A percentile compares a stretch with the other conserved stretches of the same genome.
Evolutionary conservation across 1,140 invertebrate species (phyloP).

Genomic region (Hypsibius dujardini): DNA sequence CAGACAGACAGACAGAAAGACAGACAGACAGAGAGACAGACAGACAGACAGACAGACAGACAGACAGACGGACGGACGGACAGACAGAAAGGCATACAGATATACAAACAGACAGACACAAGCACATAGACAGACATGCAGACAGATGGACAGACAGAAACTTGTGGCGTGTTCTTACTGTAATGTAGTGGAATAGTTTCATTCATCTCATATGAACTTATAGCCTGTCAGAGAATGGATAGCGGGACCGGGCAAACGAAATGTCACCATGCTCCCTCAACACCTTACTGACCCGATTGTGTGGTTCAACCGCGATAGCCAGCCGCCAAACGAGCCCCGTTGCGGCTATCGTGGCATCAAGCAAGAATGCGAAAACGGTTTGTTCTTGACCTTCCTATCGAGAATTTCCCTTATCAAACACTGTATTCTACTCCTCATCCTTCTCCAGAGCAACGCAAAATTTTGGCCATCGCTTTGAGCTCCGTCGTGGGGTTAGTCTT

Average conservation of each 20-base stretch:
- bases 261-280: too few species aligned
- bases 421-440: neutral
- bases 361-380: conserved; percentile 12
- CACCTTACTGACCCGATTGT: neutral
- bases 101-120: neutral
- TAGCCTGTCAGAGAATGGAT: too few species aligned
- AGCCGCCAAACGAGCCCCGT: neutral
- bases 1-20: too few species aligned
- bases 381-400: neutral
- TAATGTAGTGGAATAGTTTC: too few species aligned
- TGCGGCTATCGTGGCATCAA: conserved; percentile 15
- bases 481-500: conserved; percentile 12
- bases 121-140: neutral
- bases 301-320: conserved; percentile 10
- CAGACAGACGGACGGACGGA: too few species aligned
- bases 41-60: too few species aligned
- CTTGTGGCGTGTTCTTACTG: neutral
- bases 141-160: neutral
- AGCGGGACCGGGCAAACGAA: too few species aligned
- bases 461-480: conserved; percentile 5
- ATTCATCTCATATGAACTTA: too few species aligned
- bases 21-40: too few species aligned
- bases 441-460: conserved; percentile 2
- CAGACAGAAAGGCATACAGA: too few species aligned
- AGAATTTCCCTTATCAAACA: too few species aligned